Evolutionary conservation across 2,888 invertebrate species (phyloP), one percentile per base, ranked within the genome.

Genomic region (Sylvicola cinctus): DNA sequence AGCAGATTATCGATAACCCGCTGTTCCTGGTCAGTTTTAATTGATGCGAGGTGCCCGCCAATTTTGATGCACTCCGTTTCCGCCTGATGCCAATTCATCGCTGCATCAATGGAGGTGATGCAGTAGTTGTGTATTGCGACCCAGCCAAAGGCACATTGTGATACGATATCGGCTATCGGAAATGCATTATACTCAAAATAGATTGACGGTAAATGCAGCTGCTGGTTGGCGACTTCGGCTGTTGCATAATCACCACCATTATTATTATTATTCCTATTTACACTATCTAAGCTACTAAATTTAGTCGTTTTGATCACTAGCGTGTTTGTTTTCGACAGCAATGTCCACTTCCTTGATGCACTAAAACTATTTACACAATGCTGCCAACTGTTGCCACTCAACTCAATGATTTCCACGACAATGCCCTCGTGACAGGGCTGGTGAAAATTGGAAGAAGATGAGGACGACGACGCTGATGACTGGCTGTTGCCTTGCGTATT

Each of bases 91-190:
- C 78, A 79, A 1, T 70, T 53, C 41, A 67, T 52, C 4, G 59
- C 52, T 29, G 63, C 62, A 42, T 74, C 66, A 38, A 70, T 57
- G 5, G 69, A 66, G 35, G 68, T 54, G 44, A 77, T 62, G 48
- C 77, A 78, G 50, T 72, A 72, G 43, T 71, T 70, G 32, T 68
- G 64, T 38, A 72, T 59, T 3, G 68, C 57, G 38, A 76, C 67
- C 74, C 76, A 78, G 1, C 75, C 75, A 43, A 72, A 77, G 31
- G 70, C 71, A 51, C 77, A 78, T 41, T 65, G 63, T 2, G 69
- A 68, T 16, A 72, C 68, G 3, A 74, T 52, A 16, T 68, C 68
- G 4, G 65, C 62, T 3, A 73, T 54, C 2, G 69, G 62, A 43
- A 70, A 67, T 32, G 74, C 71, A 51, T 65, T 63, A 59, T 74